phyloP scores from a whole-genome alignment of 2,113 vertebrate genomes.

The Hippocampus zosterae region DNA sequence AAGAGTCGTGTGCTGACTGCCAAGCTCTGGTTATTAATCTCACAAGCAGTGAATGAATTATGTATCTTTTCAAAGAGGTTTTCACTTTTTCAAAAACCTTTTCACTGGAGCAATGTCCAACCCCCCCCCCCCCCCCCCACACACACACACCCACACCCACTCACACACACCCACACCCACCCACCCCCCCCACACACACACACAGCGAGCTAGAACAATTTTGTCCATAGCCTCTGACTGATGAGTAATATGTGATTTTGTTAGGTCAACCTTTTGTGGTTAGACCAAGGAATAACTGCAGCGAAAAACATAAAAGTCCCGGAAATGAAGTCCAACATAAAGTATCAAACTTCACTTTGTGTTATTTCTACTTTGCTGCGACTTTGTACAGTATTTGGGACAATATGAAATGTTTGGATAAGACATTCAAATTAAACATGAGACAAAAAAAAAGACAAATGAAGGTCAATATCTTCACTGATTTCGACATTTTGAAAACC shows the following conservation, averaged over 20 bases:
- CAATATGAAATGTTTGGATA: no score
- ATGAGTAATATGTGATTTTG: neutral
- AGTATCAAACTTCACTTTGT: no score
- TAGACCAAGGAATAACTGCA: conserved; percentile 1
- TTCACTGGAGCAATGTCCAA: neutral
- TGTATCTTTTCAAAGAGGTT: neutral
- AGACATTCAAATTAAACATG: no score
- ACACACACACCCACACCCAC: neutral
- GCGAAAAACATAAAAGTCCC: neutral
- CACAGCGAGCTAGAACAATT: neutral
- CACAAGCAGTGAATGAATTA: neutral
- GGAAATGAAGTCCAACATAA: neutral
- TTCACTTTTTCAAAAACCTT: neutral
- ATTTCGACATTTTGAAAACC: neutral
- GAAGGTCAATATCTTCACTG: neutral
- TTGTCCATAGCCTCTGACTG: conserved; percentile 4
- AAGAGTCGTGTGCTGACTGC: neutral
- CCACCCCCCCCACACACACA: neutral
- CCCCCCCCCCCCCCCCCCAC: neutral
- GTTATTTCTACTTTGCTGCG: no score
- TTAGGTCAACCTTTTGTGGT: neutral
- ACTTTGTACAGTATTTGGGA: no score
- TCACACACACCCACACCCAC: neutral
- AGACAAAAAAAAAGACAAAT: neutral
- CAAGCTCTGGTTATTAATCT: neutral